A percentile compares a stretch with the other conserved stretches of the same genome.
Conservation (phyloP, 2,113 vertebrate genomes). For the Phylloscopus whistleri region DNA sequence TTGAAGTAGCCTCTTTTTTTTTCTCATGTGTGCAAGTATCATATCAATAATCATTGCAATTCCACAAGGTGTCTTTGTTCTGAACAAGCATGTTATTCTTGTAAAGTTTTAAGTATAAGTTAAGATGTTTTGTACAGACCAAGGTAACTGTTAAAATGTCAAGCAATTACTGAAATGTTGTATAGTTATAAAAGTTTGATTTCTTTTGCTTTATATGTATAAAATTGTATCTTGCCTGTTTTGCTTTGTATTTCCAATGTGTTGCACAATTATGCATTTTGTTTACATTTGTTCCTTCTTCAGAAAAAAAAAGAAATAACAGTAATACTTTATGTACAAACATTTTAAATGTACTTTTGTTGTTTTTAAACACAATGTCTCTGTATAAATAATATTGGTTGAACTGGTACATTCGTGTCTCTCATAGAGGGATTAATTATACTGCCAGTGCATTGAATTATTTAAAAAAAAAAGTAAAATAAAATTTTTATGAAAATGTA, state of each 20-base stretch:
- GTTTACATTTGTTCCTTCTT: conserved; percentile 89
- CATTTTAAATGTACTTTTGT: conserved; percentile 89
- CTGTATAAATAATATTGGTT: conserved; percentile 92
- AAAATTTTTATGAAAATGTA: conserved; percentile 82
- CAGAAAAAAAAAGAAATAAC: conserved; percentile 75
- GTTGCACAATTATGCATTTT: conserved; percentile 86
- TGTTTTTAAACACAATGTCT: conserved; percentile 94
- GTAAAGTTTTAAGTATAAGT: conserved; percentile 79
- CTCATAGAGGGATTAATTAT: conserved; percentile 81
- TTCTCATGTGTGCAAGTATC: conserved; percentile 47
- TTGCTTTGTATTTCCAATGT: conserved; percentile 86
- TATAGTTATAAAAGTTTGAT: conserved; percentile 77
- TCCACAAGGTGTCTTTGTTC: conserved; percentile 76
- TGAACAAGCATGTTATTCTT: conserved; percentile 79
- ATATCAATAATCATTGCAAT: conserved; percentile 57
- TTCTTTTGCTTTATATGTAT: conserved; percentile 80
- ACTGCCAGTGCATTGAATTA: conserved; percentile 81
- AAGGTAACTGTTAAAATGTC: conserved; percentile 80
- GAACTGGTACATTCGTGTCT: conserved; percentile 78
- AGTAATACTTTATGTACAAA: conserved; percentile 91
- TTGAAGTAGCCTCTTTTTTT: conserved; percentile 29
- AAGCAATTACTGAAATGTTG: conserved; percentile 80
- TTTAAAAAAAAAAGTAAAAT: conserved; percentile 80
- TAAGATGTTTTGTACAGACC: conserved; percentile 80
- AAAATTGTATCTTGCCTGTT: conserved; percentile 82